Conservation (phyloP, 2,113 vertebrate species). For the Petroica traversi region DNA sequence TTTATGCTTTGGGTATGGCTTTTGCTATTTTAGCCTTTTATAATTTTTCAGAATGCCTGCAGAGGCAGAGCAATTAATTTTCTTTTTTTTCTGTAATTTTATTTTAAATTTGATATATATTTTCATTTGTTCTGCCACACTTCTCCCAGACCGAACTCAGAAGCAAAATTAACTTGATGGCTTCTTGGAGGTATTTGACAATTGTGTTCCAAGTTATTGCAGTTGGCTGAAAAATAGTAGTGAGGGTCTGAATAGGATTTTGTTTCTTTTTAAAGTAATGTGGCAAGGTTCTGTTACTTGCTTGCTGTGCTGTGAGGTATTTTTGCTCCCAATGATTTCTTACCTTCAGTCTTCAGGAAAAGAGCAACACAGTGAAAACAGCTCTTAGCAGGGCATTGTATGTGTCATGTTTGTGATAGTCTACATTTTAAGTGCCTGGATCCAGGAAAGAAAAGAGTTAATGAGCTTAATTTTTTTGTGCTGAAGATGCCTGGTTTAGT, state of each 20-base stretch:
- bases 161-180: neutral
- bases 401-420: neutral
- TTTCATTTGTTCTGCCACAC: neutral
- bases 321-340: neutral
- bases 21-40: neutral
- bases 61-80: neutral
- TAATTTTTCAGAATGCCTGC: neutral
- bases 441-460: neutral
- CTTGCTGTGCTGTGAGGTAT: neutral
- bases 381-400: neutral
- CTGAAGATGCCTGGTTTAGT: neutral
- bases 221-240: neutral
- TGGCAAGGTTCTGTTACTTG: neutral
- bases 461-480: neutral
- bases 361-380: neutral
- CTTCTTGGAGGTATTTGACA: neutral
- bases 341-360: neutral
- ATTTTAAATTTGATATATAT: neutral
- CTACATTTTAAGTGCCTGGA: neutral
- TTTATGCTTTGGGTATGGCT: neutral
- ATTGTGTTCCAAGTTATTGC: neutral
- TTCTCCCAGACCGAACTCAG: neutral
- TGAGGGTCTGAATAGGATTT: neutral
- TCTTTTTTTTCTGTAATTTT: neutral
- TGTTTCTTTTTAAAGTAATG: neutral